Conservation (phyloP, 2,888 invertebrate species). For the Gymnoscelis rufifasciata region DNA sequence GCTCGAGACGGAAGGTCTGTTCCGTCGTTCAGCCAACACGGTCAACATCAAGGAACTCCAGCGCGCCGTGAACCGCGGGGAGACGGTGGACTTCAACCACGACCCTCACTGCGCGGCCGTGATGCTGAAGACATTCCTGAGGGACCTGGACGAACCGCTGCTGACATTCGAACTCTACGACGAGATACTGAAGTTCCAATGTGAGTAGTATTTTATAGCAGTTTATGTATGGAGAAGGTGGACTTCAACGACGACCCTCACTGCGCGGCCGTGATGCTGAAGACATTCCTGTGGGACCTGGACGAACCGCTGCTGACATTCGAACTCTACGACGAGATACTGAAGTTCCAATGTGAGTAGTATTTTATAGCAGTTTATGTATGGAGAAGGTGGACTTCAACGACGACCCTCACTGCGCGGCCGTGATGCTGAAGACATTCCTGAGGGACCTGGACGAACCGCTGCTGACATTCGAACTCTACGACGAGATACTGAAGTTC, state of each 20-base stretch:
- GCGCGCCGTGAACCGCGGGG: constrained; percentile 91
- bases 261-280: constrained; percentile 95
- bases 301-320: constrained; percentile 96
- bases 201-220: no score
- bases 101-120: constrained; percentile 97
- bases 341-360: constrained; percentile 90
- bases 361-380: no score
- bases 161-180: constrained; percentile 96
- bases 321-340: constrained; percentile 95
- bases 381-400: constrained; percentile 87
- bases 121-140: constrained; percentile 94
- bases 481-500: constrained; percentile 94
- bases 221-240: no score
- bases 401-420: constrained; percentile 93
- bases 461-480: constrained; percentile 93
- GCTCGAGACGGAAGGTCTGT: constrained; percentile 96
- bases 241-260: constrained; percentile 91
- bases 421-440: constrained; percentile 96
- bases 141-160: constrained; percentile 94
- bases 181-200: constrained; percentile 93
- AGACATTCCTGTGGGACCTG: constrained; percentile 94
- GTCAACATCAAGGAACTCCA: constrained; percentile 91
- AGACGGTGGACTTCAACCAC: constrained; percentile 85
- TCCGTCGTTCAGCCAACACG: constrained; percentile 94
- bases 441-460: constrained; percentile 95